Evolutionary conservation across 2,888 invertebrate genomes (phyloP).

Genomic region (Torymus auratus): DNA sequence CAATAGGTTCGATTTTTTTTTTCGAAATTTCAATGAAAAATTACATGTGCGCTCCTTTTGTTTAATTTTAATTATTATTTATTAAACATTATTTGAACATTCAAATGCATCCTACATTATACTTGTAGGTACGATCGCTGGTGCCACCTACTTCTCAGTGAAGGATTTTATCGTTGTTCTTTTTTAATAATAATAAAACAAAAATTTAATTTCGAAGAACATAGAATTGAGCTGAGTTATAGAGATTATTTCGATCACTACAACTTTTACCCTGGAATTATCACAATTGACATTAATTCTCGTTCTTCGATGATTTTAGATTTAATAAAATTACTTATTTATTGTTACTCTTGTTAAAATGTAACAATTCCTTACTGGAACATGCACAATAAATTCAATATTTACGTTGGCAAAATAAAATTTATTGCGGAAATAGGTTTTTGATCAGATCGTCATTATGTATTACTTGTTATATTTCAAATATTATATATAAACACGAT

Average conservation of each 20-base stretch:
- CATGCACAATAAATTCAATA: slow-evolving; percentile 31
- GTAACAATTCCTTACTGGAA: slow-evolving; percentile 42
- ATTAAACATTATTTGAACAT: slow-evolving; percentile 66
- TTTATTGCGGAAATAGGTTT: slow-evolving; percentile 6
- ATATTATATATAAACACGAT: slow-evolving; percentile 34
- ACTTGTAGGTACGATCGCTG: slow-evolving; percentile 53
- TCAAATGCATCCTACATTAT: slow-evolving; percentile 63
- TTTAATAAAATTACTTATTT: slow-evolving; percentile 46
- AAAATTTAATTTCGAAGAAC: slow-evolving; percentile 37
- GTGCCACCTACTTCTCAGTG: slow-evolving; percentile 59
- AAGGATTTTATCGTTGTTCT: slow-evolving; percentile 26
- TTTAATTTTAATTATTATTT: slow-evolving; percentile 62
- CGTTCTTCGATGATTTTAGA: slow-evolving; percentile 14
- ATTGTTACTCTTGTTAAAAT: slow-evolving; percentile 20
- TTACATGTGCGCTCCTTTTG: slow-evolving; percentile 38
- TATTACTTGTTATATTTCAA: slow-evolving; percentile 34
- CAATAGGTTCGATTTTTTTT: slow-evolving; percentile 11
- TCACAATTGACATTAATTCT: slow-evolving; percentile 51
- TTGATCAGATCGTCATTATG: slow-evolving; percentile 19
- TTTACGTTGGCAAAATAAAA: slow-evolving; percentile 11
- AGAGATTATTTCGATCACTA: slow-evolving; percentile 13
- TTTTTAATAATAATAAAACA: slow-evolving; percentile 8
- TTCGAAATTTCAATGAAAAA: slow-evolving; percentile 38
- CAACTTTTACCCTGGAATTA: slow-evolving; percentile 38
- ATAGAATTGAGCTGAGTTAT: slow-evolving; percentile 24